Percentiles rank a stretch among this genome's conserved stretches.
Evolutionary conservation across 2,113 vertebrate genomes (phyloP).

Genomic region (Pedetes capensis): DNA sequence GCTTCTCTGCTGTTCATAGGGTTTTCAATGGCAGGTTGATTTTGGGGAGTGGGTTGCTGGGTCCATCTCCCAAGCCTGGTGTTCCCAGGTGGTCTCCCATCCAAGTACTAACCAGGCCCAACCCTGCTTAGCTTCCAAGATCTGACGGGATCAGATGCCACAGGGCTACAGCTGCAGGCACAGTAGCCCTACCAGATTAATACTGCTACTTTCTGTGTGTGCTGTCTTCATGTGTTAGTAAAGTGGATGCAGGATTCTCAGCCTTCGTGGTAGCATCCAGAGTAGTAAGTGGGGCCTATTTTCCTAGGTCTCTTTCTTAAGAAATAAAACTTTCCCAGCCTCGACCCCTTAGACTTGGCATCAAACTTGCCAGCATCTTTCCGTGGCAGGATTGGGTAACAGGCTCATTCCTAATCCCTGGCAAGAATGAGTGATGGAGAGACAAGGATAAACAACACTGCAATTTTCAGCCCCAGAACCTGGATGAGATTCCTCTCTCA

Average conservation of each 20-base stretch:
- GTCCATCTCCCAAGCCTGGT: no score
- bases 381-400: background rate
- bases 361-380: background rate
- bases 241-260: background rate
- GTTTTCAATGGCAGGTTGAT: no score
- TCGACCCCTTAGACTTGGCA: background rate
- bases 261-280: background rate
- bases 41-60: no score
- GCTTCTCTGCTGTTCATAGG: no score
- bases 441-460: background rate
- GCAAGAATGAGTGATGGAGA: background rate
- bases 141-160: no score
- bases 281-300: background rate
- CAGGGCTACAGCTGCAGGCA: no score
- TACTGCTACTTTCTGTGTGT: background rate
- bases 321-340: no score
- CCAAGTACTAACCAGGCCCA: no score
- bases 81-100: no score
- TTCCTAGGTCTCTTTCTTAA: no score
- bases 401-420: background rate
- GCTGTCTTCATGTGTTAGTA: background rate
- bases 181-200: background rate
- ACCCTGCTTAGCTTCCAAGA: no score
- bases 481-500: background rate
- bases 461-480: background rate